phyloP scores from a whole-genome alignment of 2,113 vertebrate species.

The Eretmochelys imbricata region DNA sequence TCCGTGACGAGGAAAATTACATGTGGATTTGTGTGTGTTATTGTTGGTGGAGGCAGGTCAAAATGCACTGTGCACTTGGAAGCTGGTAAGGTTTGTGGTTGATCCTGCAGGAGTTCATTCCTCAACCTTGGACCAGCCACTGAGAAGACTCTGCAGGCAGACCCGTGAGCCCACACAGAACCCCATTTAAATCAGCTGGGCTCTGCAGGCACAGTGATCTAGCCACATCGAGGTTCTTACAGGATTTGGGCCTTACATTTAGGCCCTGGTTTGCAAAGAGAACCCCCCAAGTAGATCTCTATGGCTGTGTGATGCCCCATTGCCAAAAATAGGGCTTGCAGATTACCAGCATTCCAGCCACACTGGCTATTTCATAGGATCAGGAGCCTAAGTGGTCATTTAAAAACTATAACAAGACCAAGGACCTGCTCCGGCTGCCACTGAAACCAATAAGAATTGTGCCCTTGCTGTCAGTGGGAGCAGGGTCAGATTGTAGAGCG shows the following conservation, averaged over 20 bases:
- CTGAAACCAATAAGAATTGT: background rate
- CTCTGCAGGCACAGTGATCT: background rate
- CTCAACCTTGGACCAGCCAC: background rate
- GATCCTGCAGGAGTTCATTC: background rate
- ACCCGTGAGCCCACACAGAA: background rate
- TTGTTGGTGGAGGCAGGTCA: background rate
- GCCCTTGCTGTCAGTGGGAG: background rate
- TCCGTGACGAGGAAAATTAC: background rate
- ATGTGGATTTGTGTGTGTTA: background rate
- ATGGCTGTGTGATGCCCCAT: background rate
- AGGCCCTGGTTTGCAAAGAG: background rate
- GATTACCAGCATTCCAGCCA: no score
- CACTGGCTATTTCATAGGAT: no score
- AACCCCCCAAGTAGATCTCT: background rate
- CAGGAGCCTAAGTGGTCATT: no score
- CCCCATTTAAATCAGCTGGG: background rate
- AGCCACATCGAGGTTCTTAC: background rate
- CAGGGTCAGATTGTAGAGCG: background rate
- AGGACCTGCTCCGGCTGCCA: no score
- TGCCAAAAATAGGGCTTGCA: no score
- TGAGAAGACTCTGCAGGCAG: background rate
- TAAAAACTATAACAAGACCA: no score
- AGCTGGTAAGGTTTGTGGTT: background rate
- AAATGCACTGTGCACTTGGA: background rate
- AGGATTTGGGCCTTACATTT: background rate